A percentile compares a stretch with the other conserved stretches of the same genome.
These are phyloP conservation scores for Candoia aspera DNA, from an alignment of 2,113 vertebrate genomes.

Conservation along the genomic window DNA sequence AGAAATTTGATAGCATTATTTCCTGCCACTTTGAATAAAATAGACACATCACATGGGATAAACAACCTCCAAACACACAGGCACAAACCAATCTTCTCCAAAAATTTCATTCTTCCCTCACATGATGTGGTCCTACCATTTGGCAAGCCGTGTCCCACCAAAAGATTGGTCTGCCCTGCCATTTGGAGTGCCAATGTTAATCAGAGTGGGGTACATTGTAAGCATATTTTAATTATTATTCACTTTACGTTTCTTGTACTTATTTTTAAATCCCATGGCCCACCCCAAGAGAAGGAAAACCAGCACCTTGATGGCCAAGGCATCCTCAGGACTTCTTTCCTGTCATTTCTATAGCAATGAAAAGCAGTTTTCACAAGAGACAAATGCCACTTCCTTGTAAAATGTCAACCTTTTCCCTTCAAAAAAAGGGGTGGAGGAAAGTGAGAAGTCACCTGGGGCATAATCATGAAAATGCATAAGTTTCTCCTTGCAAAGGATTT, in stretches of 20 bases:
- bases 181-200: background rate
- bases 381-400: conserved; percentile 22
- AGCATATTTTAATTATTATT: background rate
- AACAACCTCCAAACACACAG: background rate
- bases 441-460: conserved; percentile 14
- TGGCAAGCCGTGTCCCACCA: background rate
- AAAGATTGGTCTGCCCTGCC: background rate
- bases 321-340: background rate
- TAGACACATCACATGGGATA: background rate
- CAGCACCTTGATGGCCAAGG: background rate
- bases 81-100: background rate
- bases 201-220: background rate
- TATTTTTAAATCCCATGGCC: background rate
- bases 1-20: background rate
- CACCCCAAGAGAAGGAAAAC: background rate
- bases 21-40: background rate
- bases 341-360: conserved; percentile 4
- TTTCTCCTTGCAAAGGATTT: conserved; percentile 9
- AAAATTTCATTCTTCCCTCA: background rate
- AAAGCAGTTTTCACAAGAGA: conserved; percentile 18
- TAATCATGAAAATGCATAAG: background rate
- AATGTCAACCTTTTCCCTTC: conserved; percentile 39
- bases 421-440: background rate
- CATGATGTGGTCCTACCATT: background rate
- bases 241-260: background rate